phyloP scores from a whole-genome alignment of 2,797 vertebrate genomes.

The Anas georgica region DNA sequence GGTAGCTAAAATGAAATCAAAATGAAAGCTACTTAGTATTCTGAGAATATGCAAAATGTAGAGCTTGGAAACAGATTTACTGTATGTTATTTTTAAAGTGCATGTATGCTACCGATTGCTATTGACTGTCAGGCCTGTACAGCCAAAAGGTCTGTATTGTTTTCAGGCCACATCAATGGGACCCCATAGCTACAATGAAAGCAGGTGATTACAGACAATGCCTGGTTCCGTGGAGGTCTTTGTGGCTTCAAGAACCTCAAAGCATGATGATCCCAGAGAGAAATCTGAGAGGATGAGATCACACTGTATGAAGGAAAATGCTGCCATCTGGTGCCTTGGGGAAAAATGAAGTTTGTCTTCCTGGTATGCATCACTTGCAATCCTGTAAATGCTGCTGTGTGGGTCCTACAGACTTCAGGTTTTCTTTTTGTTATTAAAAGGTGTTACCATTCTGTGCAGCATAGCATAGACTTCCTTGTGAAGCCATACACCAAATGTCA shows the following conservation, averaged over 20 bases:
- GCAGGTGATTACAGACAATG: neutral
- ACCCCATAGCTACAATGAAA: neutral
- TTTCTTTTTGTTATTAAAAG: neutral
- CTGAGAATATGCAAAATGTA: neutral
- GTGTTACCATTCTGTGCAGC: neutral
- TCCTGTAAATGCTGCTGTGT: neutral
- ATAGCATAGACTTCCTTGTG: neutral
- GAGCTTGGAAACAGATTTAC: neutral
- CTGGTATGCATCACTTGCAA: neutral
- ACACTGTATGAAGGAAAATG: slow-evolving; percentile 33
- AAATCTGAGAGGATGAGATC: slow-evolving; percentile 34
- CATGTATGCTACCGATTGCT: neutral
- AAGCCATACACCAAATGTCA: neutral
- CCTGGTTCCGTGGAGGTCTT: slow-evolving; percentile 18
- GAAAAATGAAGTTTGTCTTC: neutral
- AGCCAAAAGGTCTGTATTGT: neutral
- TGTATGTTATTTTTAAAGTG: neutral
- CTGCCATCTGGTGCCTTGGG: slow-evolving; percentile 65
- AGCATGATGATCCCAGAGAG: neutral
- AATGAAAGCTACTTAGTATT: neutral
- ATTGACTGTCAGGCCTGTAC: neutral
- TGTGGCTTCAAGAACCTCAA: neutral
- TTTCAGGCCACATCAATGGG: neutral
- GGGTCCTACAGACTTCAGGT: neutral
- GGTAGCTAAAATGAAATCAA: neutral